phyloP scores from a whole-genome alignment of 2,113 vertebrate species.

The Zootoca vivipara region DNA sequence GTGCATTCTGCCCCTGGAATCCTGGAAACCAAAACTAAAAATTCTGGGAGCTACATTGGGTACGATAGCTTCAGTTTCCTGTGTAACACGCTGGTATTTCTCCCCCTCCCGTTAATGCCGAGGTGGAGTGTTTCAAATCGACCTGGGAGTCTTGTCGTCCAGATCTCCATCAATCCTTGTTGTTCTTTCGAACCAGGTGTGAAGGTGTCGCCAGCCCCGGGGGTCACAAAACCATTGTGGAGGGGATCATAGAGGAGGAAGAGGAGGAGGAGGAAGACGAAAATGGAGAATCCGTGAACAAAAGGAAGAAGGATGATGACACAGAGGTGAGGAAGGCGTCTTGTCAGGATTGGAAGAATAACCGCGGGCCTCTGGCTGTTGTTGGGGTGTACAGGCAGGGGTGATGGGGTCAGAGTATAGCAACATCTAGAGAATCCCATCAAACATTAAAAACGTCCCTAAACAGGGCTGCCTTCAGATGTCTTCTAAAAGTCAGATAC shows the following conservation, averaged over 20 bases:
- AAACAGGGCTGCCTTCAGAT: too few relatives aligned
- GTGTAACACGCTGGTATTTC: background rate
- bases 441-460: too few relatives aligned
- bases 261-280: slow-evolving; percentile 87
- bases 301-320: slow-evolving; percentile 95
- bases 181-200: slow-evolving; percentile 74
- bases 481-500: too few relatives aligned
- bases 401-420: too few relatives aligned
- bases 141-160: too few relatives aligned
- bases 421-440: too few relatives aligned
- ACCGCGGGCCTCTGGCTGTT: too few relatives aligned
- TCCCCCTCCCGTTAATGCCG: background rate
- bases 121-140: background rate
- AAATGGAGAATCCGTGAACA: slow-evolving; percentile 87
- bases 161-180: too few relatives aligned
- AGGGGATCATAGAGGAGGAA: slow-evolving; percentile 94
- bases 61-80: background rate
- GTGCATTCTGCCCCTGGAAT: background rate
- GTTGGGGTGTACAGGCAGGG: too few relatives aligned
- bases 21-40: background rate
- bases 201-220: slow-evolving; percentile 87
- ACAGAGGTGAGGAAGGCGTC: slow-evolving; percentile 80
- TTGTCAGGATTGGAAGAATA: background rate
- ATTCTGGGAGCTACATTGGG: background rate
- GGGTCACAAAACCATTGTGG: slow-evolving; percentile 86